These are phyloP conservation scores for Dendrolimus pini DNA, from an alignment of 2,888 invertebrate species.

Conservation along the genomic window DNA sequence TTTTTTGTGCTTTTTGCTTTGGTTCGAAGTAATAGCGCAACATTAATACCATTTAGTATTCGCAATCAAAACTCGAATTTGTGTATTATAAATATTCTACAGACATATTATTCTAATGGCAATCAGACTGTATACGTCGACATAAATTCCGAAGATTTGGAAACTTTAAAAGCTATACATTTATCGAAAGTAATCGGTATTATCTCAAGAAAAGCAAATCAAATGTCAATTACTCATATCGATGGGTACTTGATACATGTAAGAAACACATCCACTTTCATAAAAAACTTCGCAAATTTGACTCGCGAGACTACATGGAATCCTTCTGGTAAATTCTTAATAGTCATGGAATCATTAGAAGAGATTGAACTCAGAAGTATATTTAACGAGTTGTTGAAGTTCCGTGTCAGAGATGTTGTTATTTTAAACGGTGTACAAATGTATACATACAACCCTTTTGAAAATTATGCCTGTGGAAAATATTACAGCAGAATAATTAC, in stretches of 20 bases:
- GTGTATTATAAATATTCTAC: constrained; percentile 16
- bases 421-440: constrained; percentile 33
- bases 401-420: constrained; percentile 29
- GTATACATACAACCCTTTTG: constrained; percentile 46
- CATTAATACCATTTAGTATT: not conserved
- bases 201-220: not conserved
- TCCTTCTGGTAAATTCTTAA: constrained; percentile 31
- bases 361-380: constrained; percentile 19
- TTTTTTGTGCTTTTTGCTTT: constrained; percentile 7
- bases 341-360: constrained; percentile 24
- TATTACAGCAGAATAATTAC: constrained; percentile 31
- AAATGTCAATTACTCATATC: constrained; percentile 3
- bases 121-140: constrained; percentile 15
- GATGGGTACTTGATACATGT: constrained; percentile 28
- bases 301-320: constrained; percentile 31
- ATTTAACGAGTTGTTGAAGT: constrained; percentile 30
- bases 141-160: constrained; percentile 9
- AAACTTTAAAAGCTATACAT: constrained; percentile 17
- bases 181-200: constrained; percentile 5
- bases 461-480: constrained; percentile 46
- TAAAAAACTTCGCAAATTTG: constrained; percentile 14
- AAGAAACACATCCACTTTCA: constrained; percentile 16
- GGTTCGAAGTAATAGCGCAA: not conserved
- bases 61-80: constrained; percentile 1
- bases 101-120: constrained; percentile 14